Base-by-base conservation (phyloP, 2,113 vertebrate species). In the Pyrgilauda ruficollis region DNA sequence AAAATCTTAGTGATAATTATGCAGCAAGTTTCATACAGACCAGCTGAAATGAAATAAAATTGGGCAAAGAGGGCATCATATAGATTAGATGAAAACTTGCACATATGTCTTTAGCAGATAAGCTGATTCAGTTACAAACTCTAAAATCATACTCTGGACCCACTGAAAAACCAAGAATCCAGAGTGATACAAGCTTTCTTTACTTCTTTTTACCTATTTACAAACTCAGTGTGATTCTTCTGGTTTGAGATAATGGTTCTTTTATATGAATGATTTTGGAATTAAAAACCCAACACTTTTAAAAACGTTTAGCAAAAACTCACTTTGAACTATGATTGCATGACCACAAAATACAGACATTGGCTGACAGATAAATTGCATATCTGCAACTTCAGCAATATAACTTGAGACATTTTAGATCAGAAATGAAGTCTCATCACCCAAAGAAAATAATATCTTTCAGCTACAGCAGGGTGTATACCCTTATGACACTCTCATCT, bases 1-100 rank as follows among this genome's bases (percentile, higher is more conserved):
- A 33, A 91, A 91, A 93, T 84, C 68, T 52, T 63, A 94, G 91
- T 37, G 56, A 69, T 66, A 95, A 78, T 87, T 94, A 91, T 15
- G 75, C 74, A 93, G 68, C 49, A 76, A 89, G 75, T 93, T 96
- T 97, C 91, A 97, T 86, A 84, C 72, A 84, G 72, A 91, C 41
- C 67, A 92, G 67, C 35, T 90, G 96, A 97, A 97, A 94, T 73
- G 22, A 93, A 97, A 95, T 84, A 77, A 28, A 96, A 84, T 53
- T 93, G 94, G 78, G 75, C 50, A 69, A 87, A 95, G 56, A 76
- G 70, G 66, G 46, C 76, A 43, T 72, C 56, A n/a, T 86, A 79
- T 1, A 78, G 69, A 78, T 95, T 52, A 91, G 83, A 95, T 19
- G 23, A 96, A 97, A 95, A 87, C 69, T 55, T 62, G 59, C 33